phyloP scores from a whole-genome alignment of 2,797 vertebrate genomes.

The Tachyglossus aculeatus region DNA sequence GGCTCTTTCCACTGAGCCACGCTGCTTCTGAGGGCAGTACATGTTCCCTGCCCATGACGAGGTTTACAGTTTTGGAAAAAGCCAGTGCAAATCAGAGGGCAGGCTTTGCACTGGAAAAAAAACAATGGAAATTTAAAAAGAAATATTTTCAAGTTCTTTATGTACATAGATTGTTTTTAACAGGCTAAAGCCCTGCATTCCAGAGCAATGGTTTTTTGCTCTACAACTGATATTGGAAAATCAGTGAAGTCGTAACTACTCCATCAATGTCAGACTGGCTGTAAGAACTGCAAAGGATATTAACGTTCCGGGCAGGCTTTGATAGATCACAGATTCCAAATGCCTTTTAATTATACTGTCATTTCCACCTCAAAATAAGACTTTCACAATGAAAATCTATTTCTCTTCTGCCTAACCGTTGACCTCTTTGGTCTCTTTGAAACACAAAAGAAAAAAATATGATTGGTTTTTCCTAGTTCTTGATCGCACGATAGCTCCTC shows the following conservation, averaged over 20 bases:
- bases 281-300: background rate
- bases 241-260: background rate
- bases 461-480: background rate
- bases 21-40: too few species aligned
- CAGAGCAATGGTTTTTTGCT: background rate
- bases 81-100: too few species aligned
- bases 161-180: too few species aligned
- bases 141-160: too few species aligned
- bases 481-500: background rate
- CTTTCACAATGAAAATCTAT: conserved; percentile 26
- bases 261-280: background rate
- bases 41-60: too few species aligned
- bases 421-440: too few species aligned
- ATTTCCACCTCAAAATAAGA: background rate
- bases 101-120: too few species aligned
- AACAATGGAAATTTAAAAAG: too few species aligned
- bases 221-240: conserved; percentile 8
- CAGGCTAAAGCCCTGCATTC: background rate
- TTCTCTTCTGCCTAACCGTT: too few species aligned
- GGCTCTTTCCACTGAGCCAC: too few species aligned
- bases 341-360: conserved; percentile 27
- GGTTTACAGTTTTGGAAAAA: too few species aligned
- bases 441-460: background rate
- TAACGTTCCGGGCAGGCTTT: conserved; percentile 5
- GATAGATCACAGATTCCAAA: conserved; percentile 12